phyloP scores from a whole-genome alignment of 2,113 vertebrate genomes.

The Protobothrops flavoviridis region DNA sequence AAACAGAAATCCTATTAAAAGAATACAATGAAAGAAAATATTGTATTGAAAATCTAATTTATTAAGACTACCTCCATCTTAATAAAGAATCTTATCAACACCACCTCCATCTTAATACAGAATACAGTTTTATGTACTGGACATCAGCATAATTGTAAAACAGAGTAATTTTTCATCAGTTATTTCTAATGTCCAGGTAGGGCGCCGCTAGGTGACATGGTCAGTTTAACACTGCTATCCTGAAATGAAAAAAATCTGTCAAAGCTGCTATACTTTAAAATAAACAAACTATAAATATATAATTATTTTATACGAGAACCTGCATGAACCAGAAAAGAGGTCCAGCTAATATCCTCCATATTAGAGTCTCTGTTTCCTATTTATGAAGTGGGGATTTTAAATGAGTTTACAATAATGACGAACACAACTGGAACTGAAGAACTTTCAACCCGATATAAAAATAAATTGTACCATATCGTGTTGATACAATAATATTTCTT shows the following conservation, averaged over 20 bases:
- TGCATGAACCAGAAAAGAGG: background rate
- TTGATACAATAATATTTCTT: background rate
- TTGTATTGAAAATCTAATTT: conserved; percentile 26
- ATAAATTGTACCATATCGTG: background rate
- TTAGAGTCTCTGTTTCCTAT: background rate
- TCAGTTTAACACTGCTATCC: conserved; percentile 43
- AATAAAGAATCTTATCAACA: conserved; percentile 35
- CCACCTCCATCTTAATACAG: conserved; percentile 33
- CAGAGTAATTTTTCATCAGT: conserved; percentile 37
- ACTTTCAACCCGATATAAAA: background rate
- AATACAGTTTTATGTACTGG: conserved; percentile 40
- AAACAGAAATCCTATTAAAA: background rate
- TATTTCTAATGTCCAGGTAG: conserved; percentile 8
- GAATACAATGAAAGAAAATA: conserved; percentile 9
- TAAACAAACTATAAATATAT: conserved; percentile 46
- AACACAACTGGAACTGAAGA: background rate
- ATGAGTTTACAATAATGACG: background rate
- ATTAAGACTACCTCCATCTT: conserved; percentile 47
- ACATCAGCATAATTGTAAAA: conserved; percentile 41
- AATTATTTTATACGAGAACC: background rate
- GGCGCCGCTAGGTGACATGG: background rate
- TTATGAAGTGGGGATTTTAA: background rate
- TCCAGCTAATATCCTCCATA: background rate
- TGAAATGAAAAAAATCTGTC: conserved; percentile 39
- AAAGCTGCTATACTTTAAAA: conserved; percentile 19